Evolutionary conservation across 2,113 vertebrate species (phyloP), one percentile per base, ranked within the genome.

Genomic region (Egretta garzetta): DNA sequence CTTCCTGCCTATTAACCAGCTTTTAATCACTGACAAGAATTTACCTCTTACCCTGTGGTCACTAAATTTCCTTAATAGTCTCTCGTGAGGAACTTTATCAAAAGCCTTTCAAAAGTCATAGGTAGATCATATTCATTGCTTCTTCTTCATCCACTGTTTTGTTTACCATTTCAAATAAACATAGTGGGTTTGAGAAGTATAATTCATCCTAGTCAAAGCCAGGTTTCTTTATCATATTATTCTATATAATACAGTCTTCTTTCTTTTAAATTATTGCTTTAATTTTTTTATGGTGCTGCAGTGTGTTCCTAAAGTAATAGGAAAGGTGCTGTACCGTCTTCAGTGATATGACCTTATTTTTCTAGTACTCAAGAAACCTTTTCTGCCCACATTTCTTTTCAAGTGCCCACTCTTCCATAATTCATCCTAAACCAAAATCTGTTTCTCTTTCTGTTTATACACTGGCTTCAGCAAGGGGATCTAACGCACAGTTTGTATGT

Each of bases 31-130:
- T 86, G 87, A 80, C 30, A 95, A 72, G 82, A 93, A 58, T 83
- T 98, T 95, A 45, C 59, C 58, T 94, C 74, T 94, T 91, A 88
- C 33, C 50, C 74, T 93, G 89, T 74, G 77, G 86, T 95, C 95
- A 83, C 81, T 93, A 83, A 88, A 94, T 96, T 95, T 96, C 89
- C 74, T 88, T 72, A 84, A 88, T 92, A 94, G 80, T 96, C 74
- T 93, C 64, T 92, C 91, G 83, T 86, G 88, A 87, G 88, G 64
- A 79, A n/a, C 47, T 93, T 84, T 92, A 89, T 90, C 96, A 94
- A 96, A 96, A 94, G 85, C 80, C 60, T 81, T 97, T 82, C 87
- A 80, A 59, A 96, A 81, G 10, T 76, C 68, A 4, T 76, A 92
- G 47, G 83, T 82, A 23, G 81, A 63, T 93, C 15, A 35, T 58